A percentile compares a stretch with the other conserved stretches of the same genome.
Evolutionary conservation across 2,113 vertebrate species (phyloP).

Genomic region (Boulengeromyrus knoepffleri): DNA sequence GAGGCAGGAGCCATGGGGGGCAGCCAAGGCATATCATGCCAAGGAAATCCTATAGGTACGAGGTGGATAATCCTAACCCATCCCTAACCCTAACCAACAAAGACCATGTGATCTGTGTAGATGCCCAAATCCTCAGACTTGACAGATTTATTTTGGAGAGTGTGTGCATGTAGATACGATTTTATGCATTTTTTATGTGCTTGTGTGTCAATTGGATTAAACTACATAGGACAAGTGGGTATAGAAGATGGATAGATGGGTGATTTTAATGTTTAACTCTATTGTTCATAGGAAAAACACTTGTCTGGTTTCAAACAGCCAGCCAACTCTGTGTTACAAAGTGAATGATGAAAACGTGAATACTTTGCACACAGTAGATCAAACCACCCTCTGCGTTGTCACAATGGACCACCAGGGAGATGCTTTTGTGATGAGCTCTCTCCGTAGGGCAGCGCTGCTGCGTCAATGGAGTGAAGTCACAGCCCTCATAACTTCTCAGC

Average conservation of each 20-base stretch:
- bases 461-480: neutral
- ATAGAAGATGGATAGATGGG: neutral
- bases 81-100: neutral
- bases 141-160: neutral
- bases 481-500: constrained; percentile 17
- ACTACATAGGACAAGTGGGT: neutral
- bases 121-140: neutral
- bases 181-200: neutral
- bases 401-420: neutral
- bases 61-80: neutral
- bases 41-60: neutral
- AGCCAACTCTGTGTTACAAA: neutral
- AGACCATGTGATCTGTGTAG: neutral
- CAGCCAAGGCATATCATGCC: neutral
- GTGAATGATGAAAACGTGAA: neutral
- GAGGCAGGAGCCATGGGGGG: neutral
- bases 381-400: neutral
- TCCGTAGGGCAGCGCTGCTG: neutral
- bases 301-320: neutral
- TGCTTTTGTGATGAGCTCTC: neutral
- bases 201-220: neutral
- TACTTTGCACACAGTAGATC: neutral
- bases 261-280: neutral
- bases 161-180: neutral
- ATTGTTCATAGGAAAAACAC: neutral